These are phyloP conservation scores for Ceraclea dissimilis DNA, from an alignment of 2,888 invertebrate genomes.

Conservation along the genomic window DNA sequence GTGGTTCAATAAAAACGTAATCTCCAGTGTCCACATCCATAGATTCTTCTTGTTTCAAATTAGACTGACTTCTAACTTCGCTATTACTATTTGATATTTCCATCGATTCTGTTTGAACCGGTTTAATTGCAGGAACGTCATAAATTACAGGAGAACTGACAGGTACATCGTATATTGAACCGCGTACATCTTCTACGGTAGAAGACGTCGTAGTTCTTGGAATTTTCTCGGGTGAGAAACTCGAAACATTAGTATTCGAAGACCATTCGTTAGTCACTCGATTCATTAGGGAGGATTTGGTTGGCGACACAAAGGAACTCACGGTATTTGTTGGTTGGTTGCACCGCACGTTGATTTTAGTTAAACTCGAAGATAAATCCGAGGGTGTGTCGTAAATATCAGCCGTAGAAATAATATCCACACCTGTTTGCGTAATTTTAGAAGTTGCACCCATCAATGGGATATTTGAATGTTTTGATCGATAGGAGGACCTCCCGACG, in stretches of 20 bases:
- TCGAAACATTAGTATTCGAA: constrained; percentile 11
- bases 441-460: constrained; percentile 47
- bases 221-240: constrained; percentile 17
- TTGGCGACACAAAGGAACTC: constrained; percentile 13
- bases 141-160: constrained; percentile 44
- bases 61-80: constrained; percentile 39
- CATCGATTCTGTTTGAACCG: constrained; percentile 34
- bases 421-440: constrained; percentile 45
- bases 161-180: constrained; percentile 43
- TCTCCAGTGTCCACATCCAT: constrained; percentile 32
- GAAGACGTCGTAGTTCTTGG: constrained; percentile 24
- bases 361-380: constrained; percentile 31
- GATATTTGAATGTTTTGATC: constrained; percentile 40
- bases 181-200: constrained; percentile 35
- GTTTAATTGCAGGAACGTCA: constrained; percentile 41
- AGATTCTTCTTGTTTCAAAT: constrained; percentile 43
- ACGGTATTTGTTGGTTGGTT: constrained; percentile 1
- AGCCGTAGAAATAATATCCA: constrained; percentile 42
- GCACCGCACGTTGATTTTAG: constrained; percentile 19
- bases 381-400: constrained; percentile 39
- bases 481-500: constrained; percentile 36
- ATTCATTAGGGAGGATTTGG: constrained; percentile 14
- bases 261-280: constrained; percentile 22
- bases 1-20: constrained; percentile 8
- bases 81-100: constrained; percentile 47